Percentiles rank a stretch among this genome's conserved stretches.
Conservation (phyloP, 2,797 vertebrate species). For the Melanogrammus aeglefinus region DNA sequence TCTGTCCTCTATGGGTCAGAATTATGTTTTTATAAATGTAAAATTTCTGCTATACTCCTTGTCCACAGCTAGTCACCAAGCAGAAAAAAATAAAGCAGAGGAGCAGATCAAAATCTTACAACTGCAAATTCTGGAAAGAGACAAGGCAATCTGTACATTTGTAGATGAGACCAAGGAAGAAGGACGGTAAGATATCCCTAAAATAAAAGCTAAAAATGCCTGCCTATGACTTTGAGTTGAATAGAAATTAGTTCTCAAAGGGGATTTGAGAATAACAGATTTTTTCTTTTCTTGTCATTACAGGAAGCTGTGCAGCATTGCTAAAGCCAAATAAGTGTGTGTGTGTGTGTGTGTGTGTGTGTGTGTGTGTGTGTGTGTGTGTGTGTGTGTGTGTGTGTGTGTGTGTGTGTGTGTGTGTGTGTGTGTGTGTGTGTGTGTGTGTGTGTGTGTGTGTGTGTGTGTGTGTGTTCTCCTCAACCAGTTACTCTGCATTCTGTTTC, state of each 20-base stretch:
- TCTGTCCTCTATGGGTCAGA: neutral
- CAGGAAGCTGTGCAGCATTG: conserved; percentile 59
- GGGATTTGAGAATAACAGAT: too few species aligned
- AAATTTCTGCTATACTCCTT: neutral
- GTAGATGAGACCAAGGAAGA: conserved; percentile 55
- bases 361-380: neutral
- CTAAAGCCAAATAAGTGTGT: conserved; percentile 15
- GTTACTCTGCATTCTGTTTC: neutral
- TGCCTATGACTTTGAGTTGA: neutral
- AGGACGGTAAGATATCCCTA: conserved; percentile 56
- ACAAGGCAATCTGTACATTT: conserved; percentile 64
- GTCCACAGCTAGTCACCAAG: conserved; percentile 47
- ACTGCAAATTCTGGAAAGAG: conserved; percentile 60
- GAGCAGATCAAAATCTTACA: conserved; percentile 51
- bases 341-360: neutral
- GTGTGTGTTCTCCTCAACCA: neutral
- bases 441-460: neutral
- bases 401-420: neutral
- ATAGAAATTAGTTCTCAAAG: neutral
- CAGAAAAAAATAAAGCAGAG: conserved; percentile 40
- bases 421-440: conserved; percentile 1
- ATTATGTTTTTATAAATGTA: neutral
- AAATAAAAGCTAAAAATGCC: too few species aligned
- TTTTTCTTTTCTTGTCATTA: conserved; percentile 28
- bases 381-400: too few species aligned